A percentile compares a stretch with the other conserved stretches of the same genome.
Evolutionary conservation across 2,113 vertebrate genomes (phyloP).

Genomic region (Neolamprologus sp.): DNA sequence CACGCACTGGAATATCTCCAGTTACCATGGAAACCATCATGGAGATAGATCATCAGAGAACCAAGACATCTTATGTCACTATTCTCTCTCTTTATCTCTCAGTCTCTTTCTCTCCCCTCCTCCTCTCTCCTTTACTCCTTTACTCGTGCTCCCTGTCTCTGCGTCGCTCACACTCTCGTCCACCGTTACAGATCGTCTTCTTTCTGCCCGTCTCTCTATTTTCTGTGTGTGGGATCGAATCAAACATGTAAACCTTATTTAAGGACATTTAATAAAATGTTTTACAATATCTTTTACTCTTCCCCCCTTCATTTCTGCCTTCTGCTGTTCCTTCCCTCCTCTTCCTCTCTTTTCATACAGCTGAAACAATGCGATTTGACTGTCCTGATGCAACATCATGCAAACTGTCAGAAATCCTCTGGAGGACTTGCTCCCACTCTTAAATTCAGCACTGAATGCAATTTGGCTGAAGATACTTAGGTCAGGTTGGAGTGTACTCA

Average conservation of each 20-base stretch:
- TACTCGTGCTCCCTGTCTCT: background rate
- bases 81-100: conserved; percentile 10
- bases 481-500: background rate
- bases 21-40: conserved; percentile 66
- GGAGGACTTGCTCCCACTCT: conserved; percentile 16
- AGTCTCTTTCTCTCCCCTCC: background rate
- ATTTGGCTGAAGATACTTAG: conserved; percentile 28
- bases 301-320: background rate
- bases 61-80: conserved; percentile 58
- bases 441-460: conserved; percentile 10
- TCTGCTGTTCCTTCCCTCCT: background rate
- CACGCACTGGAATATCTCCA: conserved; percentile 59
- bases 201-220: background rate
- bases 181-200: background rate
- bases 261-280: background rate
- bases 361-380: conserved; percentile 38
- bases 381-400: conserved; percentile 58
- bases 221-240: background rate
- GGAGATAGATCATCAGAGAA: conserved; percentile 43
- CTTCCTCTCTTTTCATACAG: background rate
- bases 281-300: background rate
- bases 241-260: background rate
- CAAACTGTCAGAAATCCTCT: conserved; percentile 51
- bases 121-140: background rate
- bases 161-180: background rate